These are phyloP conservation scores for Mesoligia furuncula DNA, from an alignment of 2,888 invertebrate genomes.

Conservation along the genomic window DNA sequence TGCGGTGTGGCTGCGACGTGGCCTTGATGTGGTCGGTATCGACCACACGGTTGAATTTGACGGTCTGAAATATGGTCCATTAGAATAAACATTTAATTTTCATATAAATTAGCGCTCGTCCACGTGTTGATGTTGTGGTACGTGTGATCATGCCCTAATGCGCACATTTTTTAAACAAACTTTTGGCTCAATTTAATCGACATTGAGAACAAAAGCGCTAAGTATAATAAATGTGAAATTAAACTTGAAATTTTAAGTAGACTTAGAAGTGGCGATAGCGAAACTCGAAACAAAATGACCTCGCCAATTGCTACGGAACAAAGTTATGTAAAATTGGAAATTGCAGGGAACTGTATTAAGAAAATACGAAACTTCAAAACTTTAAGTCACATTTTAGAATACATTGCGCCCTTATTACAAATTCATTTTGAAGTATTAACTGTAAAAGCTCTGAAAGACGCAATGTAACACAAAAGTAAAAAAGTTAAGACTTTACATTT, in stretches of 20 bases:
- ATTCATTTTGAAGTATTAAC: slow-evolving; percentile 46
- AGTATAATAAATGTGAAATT: slow-evolving; percentile 66
- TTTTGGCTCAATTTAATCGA: slow-evolving; percentile 39
- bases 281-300: slow-evolving; percentile 56
- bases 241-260: slow-evolving; percentile 66
- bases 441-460: slow-evolving; percentile 33
- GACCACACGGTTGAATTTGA: not conserved
- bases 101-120: not conserved
- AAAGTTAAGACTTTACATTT: slow-evolving; percentile 53
- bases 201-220: slow-evolving; percentile 43
- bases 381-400: slow-evolving; percentile 43
- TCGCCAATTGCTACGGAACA: slow-evolving; percentile 52
- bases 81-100: not conserved
- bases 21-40: not conserved
- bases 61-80: not conserved
- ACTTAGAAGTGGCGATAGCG: slow-evolving; percentile 60
- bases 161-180: slow-evolving; percentile 40
- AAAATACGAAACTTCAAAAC: slow-evolving; percentile 45
- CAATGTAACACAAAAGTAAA: slow-evolving; percentile 54
- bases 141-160: not conserved
- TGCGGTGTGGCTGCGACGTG: not conserved
- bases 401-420: slow-evolving; percentile 44
- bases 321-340: slow-evolving; percentile 54
- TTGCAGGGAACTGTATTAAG: slow-evolving; percentile 55
- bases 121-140: not conserved